Percentiles rank a stretch among this genome's conserved stretches.
phyloP scores from a whole-genome alignment of 92 coral and sea anemone genomes.

The Epizoanthus rinbou region DNA sequence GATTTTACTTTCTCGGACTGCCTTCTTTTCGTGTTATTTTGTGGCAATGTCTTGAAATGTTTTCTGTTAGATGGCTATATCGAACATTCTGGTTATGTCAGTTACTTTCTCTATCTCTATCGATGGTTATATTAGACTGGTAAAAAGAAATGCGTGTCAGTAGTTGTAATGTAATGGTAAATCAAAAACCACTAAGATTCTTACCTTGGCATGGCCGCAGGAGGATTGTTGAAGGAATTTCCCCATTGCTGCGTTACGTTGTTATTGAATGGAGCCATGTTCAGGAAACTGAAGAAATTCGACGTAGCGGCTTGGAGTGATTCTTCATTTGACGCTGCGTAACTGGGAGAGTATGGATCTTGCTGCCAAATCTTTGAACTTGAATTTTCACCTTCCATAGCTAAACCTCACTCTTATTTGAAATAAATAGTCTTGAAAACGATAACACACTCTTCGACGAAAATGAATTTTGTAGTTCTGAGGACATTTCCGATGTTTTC shows the following conservation, averaged over 20 bases:
- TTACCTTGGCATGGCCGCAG: slow-evolving; percentile 22
- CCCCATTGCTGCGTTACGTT: slow-evolving; percentile 20
- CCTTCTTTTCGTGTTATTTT: no score
- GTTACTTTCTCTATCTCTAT: no score
- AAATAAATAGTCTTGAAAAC: no score
- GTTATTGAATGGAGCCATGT: slow-evolving; percentile 5
- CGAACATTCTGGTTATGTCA: no score
- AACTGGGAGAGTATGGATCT: slow-evolving; percentile 15
- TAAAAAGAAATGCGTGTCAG: no score
- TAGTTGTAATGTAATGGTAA: neutral
- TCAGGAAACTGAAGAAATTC: slow-evolving; percentile 36
- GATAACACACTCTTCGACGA: no score
- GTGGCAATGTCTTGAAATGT: no score
- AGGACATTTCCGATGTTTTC: neutral
- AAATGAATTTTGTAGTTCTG: no score
- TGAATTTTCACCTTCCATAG: slow-evolving; percentile 18
- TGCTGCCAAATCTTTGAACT: slow-evolving; percentile 22
- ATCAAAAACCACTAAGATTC: neutral
- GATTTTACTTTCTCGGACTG: no score
- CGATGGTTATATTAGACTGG: no score
- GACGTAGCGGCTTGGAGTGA: slow-evolving; percentile 3
- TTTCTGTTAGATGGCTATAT: no score
- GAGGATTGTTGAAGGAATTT: neutral
- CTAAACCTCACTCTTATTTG: neutral
- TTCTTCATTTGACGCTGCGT: slow-evolving; percentile 1